Percentiles rank a stretch among this genome's conserved stretches.
Conservation (phyloP, 92 coral and sea anemone species). For the Parazoanthus atlanticus region DNA sequence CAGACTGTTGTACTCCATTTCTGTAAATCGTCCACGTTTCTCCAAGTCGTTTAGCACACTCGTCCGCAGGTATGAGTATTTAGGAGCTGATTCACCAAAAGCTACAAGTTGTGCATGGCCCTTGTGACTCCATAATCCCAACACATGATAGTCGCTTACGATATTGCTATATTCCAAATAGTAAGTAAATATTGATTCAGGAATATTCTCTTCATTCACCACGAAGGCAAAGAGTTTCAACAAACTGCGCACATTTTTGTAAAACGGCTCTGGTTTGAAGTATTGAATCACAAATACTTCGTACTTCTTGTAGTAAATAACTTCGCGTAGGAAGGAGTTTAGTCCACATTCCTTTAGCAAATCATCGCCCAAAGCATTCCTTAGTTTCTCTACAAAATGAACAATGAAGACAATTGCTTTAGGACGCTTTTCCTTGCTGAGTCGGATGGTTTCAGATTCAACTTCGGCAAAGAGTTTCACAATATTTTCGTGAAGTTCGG, state of each 20-base stretch:
- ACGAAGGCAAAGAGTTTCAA: conserved; percentile 31
- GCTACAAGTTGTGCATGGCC: conserved; percentile 28
- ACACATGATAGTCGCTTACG: conserved; percentile 1
- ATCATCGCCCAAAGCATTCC: conserved; percentile 1
- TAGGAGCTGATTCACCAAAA: background rate
- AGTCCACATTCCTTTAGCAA: conserved; percentile 13
- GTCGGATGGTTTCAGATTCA: conserved; percentile 22
- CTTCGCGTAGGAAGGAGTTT: conserved; percentile 23
- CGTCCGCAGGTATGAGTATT: background rate
- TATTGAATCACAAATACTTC: conserved; percentile 13
- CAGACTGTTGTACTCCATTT: conserved; percentile 35
- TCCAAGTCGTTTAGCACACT: conserved; percentile 38
- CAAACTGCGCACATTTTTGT: conserved; percentile 2
- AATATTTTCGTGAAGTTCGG: conserved; percentile 14
- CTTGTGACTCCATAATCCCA: conserved; percentile 13
- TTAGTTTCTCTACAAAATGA: background rate
- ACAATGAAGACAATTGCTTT: background rate
- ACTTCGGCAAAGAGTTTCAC: conserved; percentile 24
- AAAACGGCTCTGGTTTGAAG: conserved; percentile 40
- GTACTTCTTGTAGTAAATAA: conserved; percentile 17
- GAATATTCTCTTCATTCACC: conserved; percentile 27
- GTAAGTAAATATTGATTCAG: conserved; percentile 25
- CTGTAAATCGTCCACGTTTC: conserved; percentile 33
- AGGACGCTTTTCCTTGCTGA: conserved; percentile 15
- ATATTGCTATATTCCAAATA: conserved; percentile 34